A percentile compares a stretch with the other conserved stretches of the same genome.
Evolutionary conservation across 2,113 vertebrate species (phyloP).

Genomic region (Notiomystis cincta): DNA sequence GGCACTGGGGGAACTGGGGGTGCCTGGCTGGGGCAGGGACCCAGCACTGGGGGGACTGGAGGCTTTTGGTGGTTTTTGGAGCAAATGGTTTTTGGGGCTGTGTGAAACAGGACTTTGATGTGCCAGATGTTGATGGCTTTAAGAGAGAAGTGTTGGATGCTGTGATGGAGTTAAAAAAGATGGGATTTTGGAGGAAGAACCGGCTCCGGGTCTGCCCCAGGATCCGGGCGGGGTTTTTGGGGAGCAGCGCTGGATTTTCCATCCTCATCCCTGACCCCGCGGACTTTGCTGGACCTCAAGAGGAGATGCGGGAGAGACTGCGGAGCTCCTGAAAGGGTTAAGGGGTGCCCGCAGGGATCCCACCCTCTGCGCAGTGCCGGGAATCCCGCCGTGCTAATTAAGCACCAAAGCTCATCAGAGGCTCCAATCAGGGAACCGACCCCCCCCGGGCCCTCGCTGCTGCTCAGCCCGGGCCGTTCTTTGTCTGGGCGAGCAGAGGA

Average conservation of each 20-base stretch:
- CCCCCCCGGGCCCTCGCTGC: too few species aligned
- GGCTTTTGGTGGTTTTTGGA: not conserved
- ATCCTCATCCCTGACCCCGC: not conserved
- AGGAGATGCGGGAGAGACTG: accelerated
- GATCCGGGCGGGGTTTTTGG: not conserved
- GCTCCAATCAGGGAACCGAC: not conserved
- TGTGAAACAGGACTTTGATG: not conserved
- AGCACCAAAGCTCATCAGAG: constrained; percentile 10
- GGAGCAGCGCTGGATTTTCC: not conserved
- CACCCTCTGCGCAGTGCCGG: not conserved
- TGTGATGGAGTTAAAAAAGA: not conserved
- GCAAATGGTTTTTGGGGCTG: not conserved
- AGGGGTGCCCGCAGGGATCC: not conserved
- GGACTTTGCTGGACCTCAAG: not conserved
- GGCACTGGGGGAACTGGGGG: not conserved
- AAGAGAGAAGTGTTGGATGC: not conserved
- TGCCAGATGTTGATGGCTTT: not conserved
- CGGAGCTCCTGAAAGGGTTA: constrained; percentile 23
- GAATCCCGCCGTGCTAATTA: not conserved
- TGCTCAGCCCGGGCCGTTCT: not conserved
- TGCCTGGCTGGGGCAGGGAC: not conserved
- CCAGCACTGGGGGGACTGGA: accelerated
- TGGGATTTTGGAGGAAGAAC: not conserved
- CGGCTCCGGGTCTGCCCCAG: accelerated
- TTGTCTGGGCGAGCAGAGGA: not conserved